Evolutionary conservation across 2,797 vertebrate genomes (phyloP), one percentile per base, ranked within the genome.

Genomic region (Botia kubotai): DNA sequence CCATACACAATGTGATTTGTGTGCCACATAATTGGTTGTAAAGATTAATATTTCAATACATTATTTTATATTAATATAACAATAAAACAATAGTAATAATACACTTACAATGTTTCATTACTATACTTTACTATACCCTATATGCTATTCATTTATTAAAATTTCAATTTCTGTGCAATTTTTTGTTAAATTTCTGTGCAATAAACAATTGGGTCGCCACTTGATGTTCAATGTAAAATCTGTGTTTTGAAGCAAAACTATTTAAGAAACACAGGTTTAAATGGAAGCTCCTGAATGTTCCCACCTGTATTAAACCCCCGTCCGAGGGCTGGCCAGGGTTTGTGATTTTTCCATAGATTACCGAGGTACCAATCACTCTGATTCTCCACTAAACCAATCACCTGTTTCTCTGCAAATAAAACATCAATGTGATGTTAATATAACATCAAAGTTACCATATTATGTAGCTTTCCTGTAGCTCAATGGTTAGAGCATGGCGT

Each of bases 341-440:
- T 97, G 89, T 99, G 97, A 90, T 99, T 98, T 88, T 97, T 99
- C 97, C 97, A 99, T 55, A 98, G 90, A 88, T 98, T 99, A 48
- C 98, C 97, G 81, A 99, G 92, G 88, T 99, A 99, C 98, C 98
- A 99, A 89, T 99, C 94, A 0, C 97, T 99, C 92, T 99, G 97
- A 90, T 99, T 98, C 92, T 98, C 97, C 89, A 98, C 97, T 71
- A 99, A 91, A 60, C 98, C 97, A 1, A 99, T 97, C 87, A 96
- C 95, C 89, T 98, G 97, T 77, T 97, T 95, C 55, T 97, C 98
- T 99, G 89, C 53, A 79, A 83, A 36, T 26, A 65, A 48, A 82
- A 53, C 2, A 52, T 13, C 71, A 26, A 19, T 19, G 2, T 74
- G 81, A n/a, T 63, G 60, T 77, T 16, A 52, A 53, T 2, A 57